Conservation (phyloP, 2,888 invertebrate genomes). For the Ochropleura plecta region DNA sequence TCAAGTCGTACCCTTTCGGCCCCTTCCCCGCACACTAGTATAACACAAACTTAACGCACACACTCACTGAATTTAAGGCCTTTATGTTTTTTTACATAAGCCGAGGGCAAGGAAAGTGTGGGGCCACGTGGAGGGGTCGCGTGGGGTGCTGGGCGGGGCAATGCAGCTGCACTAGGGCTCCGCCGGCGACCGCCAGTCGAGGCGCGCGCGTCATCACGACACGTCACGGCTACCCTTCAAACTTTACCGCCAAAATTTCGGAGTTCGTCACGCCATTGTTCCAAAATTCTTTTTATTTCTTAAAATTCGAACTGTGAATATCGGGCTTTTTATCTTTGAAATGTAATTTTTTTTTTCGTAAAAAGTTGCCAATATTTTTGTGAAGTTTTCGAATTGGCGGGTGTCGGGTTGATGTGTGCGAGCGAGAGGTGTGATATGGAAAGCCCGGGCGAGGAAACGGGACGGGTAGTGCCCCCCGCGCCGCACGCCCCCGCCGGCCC, state of each 20-base stretch:
- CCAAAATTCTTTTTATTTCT: slow-evolving; percentile 32
- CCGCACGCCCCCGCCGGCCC: slow-evolving; percentile 85
- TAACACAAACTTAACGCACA: slow-evolving; percentile 72
- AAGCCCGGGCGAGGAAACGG: slow-evolving; percentile 88
- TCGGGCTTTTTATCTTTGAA: slow-evolving; percentile 37
- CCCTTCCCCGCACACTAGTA: slow-evolving; percentile 75
- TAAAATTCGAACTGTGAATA: slow-evolving; percentile 57
- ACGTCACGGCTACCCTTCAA: slow-evolving; percentile 79
- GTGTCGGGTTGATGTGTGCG: slow-evolving; percentile 87
- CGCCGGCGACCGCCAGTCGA: slow-evolving; percentile 82
- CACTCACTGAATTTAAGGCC: slow-evolving; percentile 59
- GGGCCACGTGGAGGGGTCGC: slow-evolving; percentile 84
- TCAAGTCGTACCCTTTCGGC: slow-evolving; percentile 75
- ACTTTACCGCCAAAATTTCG: slow-evolving; percentile 72
- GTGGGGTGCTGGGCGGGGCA: slow-evolving; percentile 88
- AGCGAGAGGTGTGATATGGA: slow-evolving; percentile 88
- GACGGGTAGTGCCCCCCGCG: slow-evolving; percentile 83
- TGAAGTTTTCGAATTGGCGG: slow-evolving; percentile 85
- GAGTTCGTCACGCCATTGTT: slow-evolving; percentile 56
- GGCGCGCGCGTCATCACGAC: slow-evolving; percentile 82
- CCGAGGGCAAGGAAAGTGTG: slow-evolving; percentile 84
- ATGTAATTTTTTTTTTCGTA: slow-evolving; percentile 61
- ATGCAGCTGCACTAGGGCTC: slow-evolving; percentile 88
- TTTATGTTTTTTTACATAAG: slow-evolving; percentile 83
- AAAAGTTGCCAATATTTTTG: slow-evolving; percentile 72